Conservation (phyloP, 2,113 vertebrate genomes). For the Syngnathoides biaculeatus region DNA sequence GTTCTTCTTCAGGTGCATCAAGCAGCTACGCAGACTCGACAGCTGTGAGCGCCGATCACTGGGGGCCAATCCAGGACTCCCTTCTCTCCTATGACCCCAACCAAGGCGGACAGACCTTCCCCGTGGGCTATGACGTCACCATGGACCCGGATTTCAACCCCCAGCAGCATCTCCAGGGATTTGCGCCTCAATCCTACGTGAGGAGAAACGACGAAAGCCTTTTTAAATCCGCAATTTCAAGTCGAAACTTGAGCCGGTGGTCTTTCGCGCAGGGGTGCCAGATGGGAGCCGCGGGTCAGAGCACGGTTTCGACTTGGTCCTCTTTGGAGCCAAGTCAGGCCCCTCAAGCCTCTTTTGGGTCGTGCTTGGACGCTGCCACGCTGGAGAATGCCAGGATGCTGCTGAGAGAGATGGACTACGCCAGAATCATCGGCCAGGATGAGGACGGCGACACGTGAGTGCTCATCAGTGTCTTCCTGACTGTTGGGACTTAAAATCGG, state of each 20-base stretch:
- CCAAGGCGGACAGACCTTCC: slow-evolving; percentile 28
- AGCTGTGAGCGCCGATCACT: slow-evolving; percentile 53
- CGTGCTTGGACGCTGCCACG: slow-evolving; percentile 57
- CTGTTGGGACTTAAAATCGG: no score
- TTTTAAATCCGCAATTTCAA: no score
- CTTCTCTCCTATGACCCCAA: slow-evolving; percentile 36
- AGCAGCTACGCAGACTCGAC: slow-evolving; percentile 69
- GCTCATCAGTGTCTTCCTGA: not conserved
- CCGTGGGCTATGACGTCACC: slow-evolving; percentile 30
- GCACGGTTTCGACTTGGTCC: slow-evolving; percentile 47
- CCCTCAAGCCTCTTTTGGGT: slow-evolving; percentile 42
- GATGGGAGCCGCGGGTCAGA: slow-evolving; percentile 24
- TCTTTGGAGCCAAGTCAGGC: slow-evolving; percentile 27
- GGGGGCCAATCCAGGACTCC: slow-evolving; percentile 39
- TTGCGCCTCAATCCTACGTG: slow-evolving; percentile 54
- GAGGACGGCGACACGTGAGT: slow-evolving; percentile 85
- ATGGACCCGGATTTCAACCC: slow-evolving; percentile 42
- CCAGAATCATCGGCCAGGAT: slow-evolving; percentile 76
- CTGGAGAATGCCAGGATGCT: slow-evolving; percentile 75
- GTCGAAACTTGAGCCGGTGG: not conserved
- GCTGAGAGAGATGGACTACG: slow-evolving; percentile 73
- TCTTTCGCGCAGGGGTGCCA: slow-evolving; percentile 34
- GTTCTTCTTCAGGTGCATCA: slow-evolving; percentile 49
- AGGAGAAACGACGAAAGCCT: slow-evolving; percentile 15
- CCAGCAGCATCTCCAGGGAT: slow-evolving; percentile 39